Conservation (phyloP, 1,140 invertebrate species). For the Lepidurus apus region DNA sequence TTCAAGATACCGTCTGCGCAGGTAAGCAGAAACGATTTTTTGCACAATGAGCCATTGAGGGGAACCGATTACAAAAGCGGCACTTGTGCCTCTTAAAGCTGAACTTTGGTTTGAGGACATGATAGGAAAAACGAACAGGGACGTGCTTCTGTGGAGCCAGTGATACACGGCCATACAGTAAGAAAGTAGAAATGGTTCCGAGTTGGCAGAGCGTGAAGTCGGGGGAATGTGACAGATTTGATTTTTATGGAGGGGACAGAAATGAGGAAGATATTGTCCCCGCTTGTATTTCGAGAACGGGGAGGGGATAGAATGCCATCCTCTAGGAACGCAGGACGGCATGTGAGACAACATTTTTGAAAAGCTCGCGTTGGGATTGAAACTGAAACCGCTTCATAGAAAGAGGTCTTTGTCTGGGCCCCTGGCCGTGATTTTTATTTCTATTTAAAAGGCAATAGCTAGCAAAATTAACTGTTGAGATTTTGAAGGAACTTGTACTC, state of each 20-base stretch:
- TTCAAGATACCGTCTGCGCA: conserved; percentile 43
- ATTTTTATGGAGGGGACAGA: conserved; percentile 1
- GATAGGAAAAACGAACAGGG: background rate
- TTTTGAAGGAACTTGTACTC: no score
- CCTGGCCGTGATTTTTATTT: no score
- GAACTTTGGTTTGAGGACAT: background rate
- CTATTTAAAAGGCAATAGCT: no score
- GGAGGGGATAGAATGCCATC: background rate
- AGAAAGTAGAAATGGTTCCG: background rate
- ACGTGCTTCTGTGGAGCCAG: background rate
- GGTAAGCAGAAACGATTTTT: conserved; percentile 36
- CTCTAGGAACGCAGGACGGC: background rate
- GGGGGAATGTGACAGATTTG: background rate
- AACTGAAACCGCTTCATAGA: no score
- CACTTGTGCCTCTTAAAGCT: background rate
- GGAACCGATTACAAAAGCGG: background rate
- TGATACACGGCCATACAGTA: background rate
- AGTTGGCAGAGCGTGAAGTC: background rate
- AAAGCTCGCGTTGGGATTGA: no score
- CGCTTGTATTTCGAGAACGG: background rate
- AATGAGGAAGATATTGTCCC: background rate
- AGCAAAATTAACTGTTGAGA: no score
- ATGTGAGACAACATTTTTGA: background rate
- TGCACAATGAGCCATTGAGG: background rate
- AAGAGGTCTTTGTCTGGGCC: no score